Evolutionary conservation across 2,888 invertebrate species (phyloP).

Genomic region (Agapostemon virescens): DNA sequence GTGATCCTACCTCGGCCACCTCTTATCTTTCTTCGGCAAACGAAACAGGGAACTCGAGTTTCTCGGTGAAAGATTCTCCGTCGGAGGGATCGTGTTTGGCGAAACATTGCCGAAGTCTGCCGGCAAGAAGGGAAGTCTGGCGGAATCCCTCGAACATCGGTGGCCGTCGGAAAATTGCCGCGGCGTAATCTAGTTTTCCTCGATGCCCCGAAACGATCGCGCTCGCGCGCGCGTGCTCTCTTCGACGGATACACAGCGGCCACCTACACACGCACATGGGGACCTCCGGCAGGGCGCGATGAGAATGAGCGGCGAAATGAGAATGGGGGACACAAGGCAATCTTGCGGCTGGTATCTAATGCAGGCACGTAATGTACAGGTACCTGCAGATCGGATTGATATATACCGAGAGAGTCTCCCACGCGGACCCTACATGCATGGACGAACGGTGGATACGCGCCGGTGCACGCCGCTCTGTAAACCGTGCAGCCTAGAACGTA

Average conservation of each 20-base stretch:
- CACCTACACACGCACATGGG: not conserved
- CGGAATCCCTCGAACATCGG: not conserved
- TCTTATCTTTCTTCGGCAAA: not conserved
- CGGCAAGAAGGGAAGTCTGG: not conserved
- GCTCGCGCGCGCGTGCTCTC: not conserved
- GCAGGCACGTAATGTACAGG: slow-evolving; percentile 53
- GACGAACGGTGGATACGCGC: slow-evolving; percentile 69
- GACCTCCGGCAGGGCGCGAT: slow-evolving; percentile 14
- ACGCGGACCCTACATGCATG: slow-evolving; percentile 60
- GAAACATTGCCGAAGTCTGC: not conserved
- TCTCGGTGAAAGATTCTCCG: not conserved
- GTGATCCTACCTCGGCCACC: not conserved
- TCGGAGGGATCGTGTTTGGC: not conserved
- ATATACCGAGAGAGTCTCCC: slow-evolving; percentile 58
- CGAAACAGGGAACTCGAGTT: not conserved
- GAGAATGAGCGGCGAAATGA: slow-evolving; percentile 30
- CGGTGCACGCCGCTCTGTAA: slow-evolving; percentile 64
- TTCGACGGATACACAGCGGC: not conserved
- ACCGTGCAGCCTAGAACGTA: slow-evolving; percentile 39
- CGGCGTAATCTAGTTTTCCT: not conserved
- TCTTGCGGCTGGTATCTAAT: slow-evolving; percentile 57
- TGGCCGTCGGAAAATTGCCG: not conserved
- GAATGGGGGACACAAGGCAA: slow-evolving; percentile 46
- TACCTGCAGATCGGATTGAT: slow-evolving; percentile 59
- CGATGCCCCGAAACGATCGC: not conserved